Evolutionary conservation across 2,113 vertebrate species (phyloP), one percentile per base, ranked within the genome.

Genomic region (Corythoichthys haematopterus): DNA sequence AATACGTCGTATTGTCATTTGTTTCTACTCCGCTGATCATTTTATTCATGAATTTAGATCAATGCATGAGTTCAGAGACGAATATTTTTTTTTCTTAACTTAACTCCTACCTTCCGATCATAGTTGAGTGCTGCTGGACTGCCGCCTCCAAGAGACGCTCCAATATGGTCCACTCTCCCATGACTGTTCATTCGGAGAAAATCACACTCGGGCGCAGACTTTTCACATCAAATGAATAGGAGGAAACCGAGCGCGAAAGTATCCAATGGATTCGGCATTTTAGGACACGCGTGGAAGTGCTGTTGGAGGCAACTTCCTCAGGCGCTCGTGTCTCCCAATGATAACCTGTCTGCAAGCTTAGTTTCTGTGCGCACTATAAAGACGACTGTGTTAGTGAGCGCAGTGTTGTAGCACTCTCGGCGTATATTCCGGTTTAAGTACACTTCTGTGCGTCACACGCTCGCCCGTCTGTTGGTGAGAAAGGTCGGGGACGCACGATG

Each of bases 131-230:
- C 90, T 96, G 94, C 88, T 96, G 94, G 78, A 96, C 94, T 69
- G 94, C 93, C 76, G 94, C 94, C 89, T 96, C 94, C 92, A 95
- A 87, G 88, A 95, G 93, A 86, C 94, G 92, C 92, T 96, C 94
- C 80, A 96, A 85, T 89, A 95, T 95, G 82, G 94, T 94, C 94
- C 94, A 96, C 92, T 95, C 93, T 91, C 94, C 93, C 94, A 96
- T 95, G 85, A 88, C 87, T 92, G 92, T 86, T 92, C 93, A 95
- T 95, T 87, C 88, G 92, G 92, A 92, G 88, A 87, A 79, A 84
- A 82, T 88, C 84, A 77, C 88, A 61, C 51, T 82, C 79, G 70
- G 86, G 84, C 52, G 20, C 46, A 37, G 72, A 63, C 37, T 16
- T 36, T 60, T 7, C n/a, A 57, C n/a, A 40, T 36, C 52, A 58